These are phyloP conservation scores for Lanistes nyassanus DNA, from an alignment of 1,140 invertebrate genomes.

Conservation along the genomic window DNA sequence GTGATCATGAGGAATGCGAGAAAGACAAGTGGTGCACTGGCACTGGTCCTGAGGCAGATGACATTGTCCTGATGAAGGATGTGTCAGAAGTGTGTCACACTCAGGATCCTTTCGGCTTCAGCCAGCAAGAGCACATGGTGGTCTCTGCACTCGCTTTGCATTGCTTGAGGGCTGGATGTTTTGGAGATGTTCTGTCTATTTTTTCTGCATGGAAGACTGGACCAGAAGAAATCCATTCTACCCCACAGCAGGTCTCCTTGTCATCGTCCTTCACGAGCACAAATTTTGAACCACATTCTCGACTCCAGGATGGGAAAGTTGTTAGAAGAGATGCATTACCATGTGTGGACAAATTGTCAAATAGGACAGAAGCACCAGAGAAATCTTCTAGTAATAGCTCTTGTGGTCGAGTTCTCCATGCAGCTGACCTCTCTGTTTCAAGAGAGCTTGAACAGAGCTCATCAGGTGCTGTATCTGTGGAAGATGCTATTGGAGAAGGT, in stretches of 20 bases:
- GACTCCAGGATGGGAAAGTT: background rate
- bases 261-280: background rate
- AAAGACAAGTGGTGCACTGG: background rate
- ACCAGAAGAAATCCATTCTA: background rate
- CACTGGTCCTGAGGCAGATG: background rate
- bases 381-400: too few species aligned
- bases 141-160: slow-evolving; percentile 28
- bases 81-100: slow-evolving; percentile 16
- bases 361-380: too few species aligned
- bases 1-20: too few species aligned
- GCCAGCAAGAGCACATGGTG: slow-evolving; percentile 12
- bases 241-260: background rate
- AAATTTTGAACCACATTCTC: background rate
- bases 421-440: too few species aligned
- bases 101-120: slow-evolving; percentile 31
- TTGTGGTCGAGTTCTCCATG: too few species aligned
- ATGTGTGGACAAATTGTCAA: background rate
- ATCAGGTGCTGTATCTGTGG: too few species aligned
- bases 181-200: slow-evolving; percentile 24
- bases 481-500: too few species aligned
- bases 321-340: background rate
- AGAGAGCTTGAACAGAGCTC: too few species aligned
- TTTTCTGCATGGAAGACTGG: background rate
- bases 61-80: background rate
- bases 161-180: slow-evolving; percentile 33